A percentile compares a stretch with the other conserved stretches of the same genome.
These are phyloP conservation scores for Gracilinanus agilis DNA, from an alignment of 2,113 vertebrate genomes.

Conservation along the genomic window DNA sequence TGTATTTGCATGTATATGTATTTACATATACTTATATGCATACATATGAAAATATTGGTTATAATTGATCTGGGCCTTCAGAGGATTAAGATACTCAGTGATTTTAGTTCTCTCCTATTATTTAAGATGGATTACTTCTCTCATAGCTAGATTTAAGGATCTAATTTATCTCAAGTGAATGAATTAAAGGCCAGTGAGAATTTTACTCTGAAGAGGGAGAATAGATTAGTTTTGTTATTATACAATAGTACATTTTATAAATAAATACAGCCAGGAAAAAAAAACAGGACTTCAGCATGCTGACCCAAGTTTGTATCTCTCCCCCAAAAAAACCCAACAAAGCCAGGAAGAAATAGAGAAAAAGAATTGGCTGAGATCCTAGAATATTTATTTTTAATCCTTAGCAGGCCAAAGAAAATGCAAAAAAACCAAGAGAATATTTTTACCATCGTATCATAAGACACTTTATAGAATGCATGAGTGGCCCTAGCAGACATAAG, in stretches of 20 bases:
- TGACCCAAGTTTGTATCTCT: neutral
- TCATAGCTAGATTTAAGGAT: neutral
- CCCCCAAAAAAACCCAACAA: neutral
- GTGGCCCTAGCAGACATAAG: neutral
- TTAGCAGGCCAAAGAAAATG: neutral
- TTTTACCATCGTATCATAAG: neutral
- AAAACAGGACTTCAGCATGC: neutral
- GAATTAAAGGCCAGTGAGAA: neutral
- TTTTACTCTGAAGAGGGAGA: neutral
- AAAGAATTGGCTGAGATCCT: neutral
- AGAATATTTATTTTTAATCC: neutral
- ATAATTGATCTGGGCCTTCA: neutral
- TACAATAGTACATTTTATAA: neutral
- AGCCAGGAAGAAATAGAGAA: neutral
- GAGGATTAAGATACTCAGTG: neutral
- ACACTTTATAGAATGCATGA: neutral
- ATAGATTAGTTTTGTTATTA: neutral
- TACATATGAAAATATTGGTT: neutral
- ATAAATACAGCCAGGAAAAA: conserved; percentile 9
- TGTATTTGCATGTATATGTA: conserved; percentile 36
- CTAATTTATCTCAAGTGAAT: neutral
- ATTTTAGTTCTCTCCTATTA: neutral
- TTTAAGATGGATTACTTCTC: conserved; percentile 12
- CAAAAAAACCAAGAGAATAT: neutral
- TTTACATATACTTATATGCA: neutral